These are phyloP conservation scores for Pseudonaja textilis DNA, from an alignment of 2,113 vertebrate genomes.

Conservation along the genomic window DNA sequence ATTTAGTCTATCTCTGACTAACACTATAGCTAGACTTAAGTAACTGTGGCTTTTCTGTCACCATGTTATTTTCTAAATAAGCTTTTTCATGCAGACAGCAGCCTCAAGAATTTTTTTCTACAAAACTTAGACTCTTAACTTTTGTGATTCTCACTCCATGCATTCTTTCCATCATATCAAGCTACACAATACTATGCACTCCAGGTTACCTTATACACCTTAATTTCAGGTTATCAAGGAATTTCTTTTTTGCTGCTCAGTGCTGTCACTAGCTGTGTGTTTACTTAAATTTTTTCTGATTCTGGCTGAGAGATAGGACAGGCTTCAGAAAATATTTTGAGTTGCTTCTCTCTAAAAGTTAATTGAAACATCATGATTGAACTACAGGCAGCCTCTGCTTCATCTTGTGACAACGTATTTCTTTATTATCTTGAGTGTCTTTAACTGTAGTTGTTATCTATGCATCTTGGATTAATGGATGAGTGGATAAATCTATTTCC, in stretches of 20 bases:
- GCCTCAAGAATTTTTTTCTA: not conserved
- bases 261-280: rapidly evolving
- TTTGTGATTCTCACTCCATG: not conserved
- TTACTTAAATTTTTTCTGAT: conserved; percentile 26
- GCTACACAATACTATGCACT: not conserved
- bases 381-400: not conserved
- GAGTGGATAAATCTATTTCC: not conserved
- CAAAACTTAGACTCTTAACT: not conserved
- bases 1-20: not conserved
- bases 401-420: not conserved
- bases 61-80: not conserved
- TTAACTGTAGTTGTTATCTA: not conserved
- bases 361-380: not conserved
- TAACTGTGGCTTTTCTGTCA: not conserved
- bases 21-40: not conserved
- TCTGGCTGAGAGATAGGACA: conserved; percentile 32
- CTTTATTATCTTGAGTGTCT: not conserved
- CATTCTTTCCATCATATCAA: not conserved
- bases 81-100: not conserved
- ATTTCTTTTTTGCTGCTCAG: conserved; percentile 11
- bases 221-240: not conserved
- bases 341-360: not conserved
- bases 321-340: not conserved
- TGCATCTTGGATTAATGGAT: not conserved
- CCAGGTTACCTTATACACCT: conserved; percentile 1